Conservation (phyloP, 2,888 invertebrate genomes). For the Apodemia duryi region DNA sequence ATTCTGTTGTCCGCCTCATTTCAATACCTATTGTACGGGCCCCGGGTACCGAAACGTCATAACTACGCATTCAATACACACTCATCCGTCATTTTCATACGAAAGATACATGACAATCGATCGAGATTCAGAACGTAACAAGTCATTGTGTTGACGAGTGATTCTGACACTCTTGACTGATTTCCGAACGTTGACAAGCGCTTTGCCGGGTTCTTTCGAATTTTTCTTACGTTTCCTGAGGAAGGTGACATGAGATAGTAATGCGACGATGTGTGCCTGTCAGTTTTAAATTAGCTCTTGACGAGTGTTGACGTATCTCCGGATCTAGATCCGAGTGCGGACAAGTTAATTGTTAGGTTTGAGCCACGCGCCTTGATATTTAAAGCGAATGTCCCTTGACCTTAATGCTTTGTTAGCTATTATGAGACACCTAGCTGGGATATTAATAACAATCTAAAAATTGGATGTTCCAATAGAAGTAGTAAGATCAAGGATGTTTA, state of each 20-base stretch:
- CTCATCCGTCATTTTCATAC: conserved; percentile 64
- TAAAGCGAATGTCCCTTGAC: conserved; percentile 28
- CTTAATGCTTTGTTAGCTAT: conserved; percentile 30
- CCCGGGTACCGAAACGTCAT: conserved; percentile 47
- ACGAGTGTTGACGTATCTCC: conserved; percentile 64
- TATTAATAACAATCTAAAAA: too few relatives aligned
- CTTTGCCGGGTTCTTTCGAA: conserved; percentile 50
- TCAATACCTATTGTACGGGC: conserved; percentile 67
- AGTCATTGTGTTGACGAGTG: conserved; percentile 56
- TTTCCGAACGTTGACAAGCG: conserved; percentile 59
- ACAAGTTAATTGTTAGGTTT: conserved; percentile 68
- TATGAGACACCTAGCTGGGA: too few relatives aligned
- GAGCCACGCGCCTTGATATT: conserved; percentile 34
- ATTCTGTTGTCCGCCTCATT: conserved; percentile 50
- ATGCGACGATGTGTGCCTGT: conserved; percentile 63
- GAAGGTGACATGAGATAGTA: conserved; percentile 56
- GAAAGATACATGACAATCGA: conserved; percentile 65
- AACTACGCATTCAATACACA: conserved; percentile 48
- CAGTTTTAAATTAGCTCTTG: conserved; percentile 63
- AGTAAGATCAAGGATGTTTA: too few relatives aligned
- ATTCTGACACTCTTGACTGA: conserved; percentile 53
- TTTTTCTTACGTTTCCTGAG: conserved; percentile 42
- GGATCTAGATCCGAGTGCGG: conserved; percentile 61
- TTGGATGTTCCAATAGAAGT: too few relatives aligned
- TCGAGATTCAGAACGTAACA: conserved; percentile 60